Conservation (phyloP, 2,888 invertebrate genomes). For the Congeria kusceri region DNA sequence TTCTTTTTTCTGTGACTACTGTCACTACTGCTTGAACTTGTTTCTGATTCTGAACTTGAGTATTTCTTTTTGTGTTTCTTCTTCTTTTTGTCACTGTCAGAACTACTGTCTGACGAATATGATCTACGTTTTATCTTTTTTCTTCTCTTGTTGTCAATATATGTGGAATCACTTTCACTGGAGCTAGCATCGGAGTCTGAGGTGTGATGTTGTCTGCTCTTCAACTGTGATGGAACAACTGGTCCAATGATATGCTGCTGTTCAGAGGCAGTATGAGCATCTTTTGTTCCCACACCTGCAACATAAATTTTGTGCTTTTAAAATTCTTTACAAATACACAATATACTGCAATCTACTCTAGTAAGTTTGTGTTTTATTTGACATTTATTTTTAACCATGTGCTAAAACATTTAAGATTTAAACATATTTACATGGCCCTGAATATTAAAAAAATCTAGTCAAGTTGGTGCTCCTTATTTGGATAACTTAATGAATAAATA, state of each 20-base stretch:
- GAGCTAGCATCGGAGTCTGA: conserved; percentile 38
- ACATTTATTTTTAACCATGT: too few species aligned
- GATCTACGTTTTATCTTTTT: conserved; percentile 4
- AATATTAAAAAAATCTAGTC: too few species aligned
- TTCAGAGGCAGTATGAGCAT: conserved; percentile 79
- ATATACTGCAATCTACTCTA: too few species aligned
- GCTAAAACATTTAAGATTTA: too few species aligned
- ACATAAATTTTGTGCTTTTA: neutral
- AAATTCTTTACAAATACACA: neutral
- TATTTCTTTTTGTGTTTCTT: neutral
- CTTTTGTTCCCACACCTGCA: neutral
- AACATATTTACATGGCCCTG: too few species aligned
- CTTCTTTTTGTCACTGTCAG: conserved; percentile 8
- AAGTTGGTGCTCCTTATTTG: too few species aligned
- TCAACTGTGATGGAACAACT: conserved; percentile 55
- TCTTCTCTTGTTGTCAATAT: neutral
- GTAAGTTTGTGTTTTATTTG: too few species aligned
- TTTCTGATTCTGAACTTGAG: conserved; percentile 20
- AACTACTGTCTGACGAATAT: neutral
- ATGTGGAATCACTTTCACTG: conserved; percentile 18
- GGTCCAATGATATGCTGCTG: conserved; percentile 80
- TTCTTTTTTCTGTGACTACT: conserved; percentile 59
- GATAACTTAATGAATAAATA: too few species aligned
- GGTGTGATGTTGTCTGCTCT: conserved; percentile 12
- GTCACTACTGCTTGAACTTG: conserved; percentile 1